A percentile compares a stretch with the other conserved stretches of the same genome.
Evolutionary conservation across 2,797 vertebrate genomes (phyloP).

Genomic region (Lophius americanus): DNA sequence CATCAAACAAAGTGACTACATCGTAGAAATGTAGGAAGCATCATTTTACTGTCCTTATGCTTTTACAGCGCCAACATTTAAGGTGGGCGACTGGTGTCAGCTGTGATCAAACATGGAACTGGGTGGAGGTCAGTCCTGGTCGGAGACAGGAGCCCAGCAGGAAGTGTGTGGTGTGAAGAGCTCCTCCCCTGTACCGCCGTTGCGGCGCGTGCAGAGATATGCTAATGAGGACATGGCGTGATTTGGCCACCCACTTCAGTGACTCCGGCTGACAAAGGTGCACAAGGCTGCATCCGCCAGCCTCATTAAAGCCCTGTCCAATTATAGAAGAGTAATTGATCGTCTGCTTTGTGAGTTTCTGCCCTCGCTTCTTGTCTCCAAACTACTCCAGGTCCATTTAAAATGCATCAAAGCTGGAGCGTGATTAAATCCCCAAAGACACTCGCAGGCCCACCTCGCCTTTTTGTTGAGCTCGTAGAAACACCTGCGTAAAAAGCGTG

Average conservation of each 20-base stretch:
- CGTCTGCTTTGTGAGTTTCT: slow-evolving; percentile 72
- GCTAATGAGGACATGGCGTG: slow-evolving; percentile 72
- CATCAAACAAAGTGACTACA: too few relatives aligned
- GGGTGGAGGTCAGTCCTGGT: slow-evolving; percentile 36
- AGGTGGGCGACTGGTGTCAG: too few relatives aligned
- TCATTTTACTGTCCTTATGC: too few relatives aligned
- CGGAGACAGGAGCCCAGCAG: slow-evolving; percentile 38
- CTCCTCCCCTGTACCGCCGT: not conserved
- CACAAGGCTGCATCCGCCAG: slow-evolving; percentile 76
- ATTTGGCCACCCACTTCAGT: slow-evolving; percentile 72
- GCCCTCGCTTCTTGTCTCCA: slow-evolving; percentile 65
- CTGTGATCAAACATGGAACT: slow-evolving; percentile 4
- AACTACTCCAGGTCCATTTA: slow-evolving; percentile 79
- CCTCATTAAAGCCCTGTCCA: slow-evolving; percentile 82
- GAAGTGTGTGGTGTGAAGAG: slow-evolving; percentile 56
- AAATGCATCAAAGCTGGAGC: slow-evolving; percentile 76
- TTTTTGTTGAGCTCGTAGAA: slow-evolving; percentile 65
- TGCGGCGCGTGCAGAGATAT: slow-evolving; percentile 66
- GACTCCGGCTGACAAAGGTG: slow-evolving; percentile 77
- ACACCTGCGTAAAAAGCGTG: slow-evolving; percentile 70
- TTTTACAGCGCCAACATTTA: too few relatives aligned
- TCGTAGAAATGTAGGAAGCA: too few relatives aligned
- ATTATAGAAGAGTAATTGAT: slow-evolving; percentile 84
- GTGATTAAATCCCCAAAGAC: slow-evolving; percentile 71
- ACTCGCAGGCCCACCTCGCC: slow-evolving; percentile 66